phyloP scores from a whole-genome alignment of 2,113 vertebrate species.

The Bostrychus sinensis region DNA sequence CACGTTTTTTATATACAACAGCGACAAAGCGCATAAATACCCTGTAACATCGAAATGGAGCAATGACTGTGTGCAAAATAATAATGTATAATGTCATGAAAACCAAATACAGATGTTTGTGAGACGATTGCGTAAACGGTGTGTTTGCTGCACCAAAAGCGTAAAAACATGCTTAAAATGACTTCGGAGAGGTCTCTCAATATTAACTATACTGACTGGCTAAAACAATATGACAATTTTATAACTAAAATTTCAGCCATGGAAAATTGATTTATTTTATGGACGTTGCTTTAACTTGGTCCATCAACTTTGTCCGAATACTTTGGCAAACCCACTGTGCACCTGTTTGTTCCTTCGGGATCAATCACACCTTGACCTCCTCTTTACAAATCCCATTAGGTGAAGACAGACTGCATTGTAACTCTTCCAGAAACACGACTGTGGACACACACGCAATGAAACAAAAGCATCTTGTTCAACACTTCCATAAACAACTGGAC shows the following conservation, averaged over 20 bases:
- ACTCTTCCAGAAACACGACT: slow-evolving; percentile 36
- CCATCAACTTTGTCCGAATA: slow-evolving; percentile 28
- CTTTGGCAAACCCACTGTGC: slow-evolving; percentile 33
- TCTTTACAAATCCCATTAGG: background rate
- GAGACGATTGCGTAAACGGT: no score
- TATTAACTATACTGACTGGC: background rate
- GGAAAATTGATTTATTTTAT: background rate
- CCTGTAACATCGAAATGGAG: slow-evolving; percentile 20
- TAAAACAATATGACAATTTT: background rate
- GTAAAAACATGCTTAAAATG: no score
- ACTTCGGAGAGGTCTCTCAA: no score
- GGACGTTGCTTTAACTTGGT: background rate
- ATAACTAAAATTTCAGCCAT: background rate
- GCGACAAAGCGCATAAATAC: slow-evolving; percentile 24
- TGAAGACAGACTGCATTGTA: slow-evolving; percentile 21
- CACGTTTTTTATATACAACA: slow-evolving; percentile 35
- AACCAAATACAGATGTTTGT: background rate
- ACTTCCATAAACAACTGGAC: slow-evolving; percentile 36
- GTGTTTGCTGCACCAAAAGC: no score
- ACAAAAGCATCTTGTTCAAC: slow-evolving; percentile 40
- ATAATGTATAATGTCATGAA: background rate
- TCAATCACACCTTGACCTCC: background rate
- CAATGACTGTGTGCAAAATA: background rate
- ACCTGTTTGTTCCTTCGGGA: background rate
- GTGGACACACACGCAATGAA: slow-evolving; percentile 33